phyloP scores from a whole-genome alignment of 2,888 invertebrate genomes.

The Campopleginae sp. region DNA sequence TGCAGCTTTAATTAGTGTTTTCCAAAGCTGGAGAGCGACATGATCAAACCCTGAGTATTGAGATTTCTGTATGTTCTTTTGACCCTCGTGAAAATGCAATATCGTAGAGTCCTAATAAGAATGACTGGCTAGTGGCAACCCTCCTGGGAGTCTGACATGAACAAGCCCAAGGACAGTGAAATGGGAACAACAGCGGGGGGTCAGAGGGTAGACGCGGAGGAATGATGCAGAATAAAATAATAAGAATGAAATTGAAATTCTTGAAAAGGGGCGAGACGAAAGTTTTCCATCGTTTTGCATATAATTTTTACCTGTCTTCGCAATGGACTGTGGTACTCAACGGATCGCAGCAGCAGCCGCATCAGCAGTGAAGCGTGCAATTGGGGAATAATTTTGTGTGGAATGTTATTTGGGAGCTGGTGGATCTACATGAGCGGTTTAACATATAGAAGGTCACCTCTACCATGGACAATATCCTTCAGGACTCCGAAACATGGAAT shows the following conservation, averaged over 20 bases:
- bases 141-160: background rate
- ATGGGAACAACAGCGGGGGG: background rate
- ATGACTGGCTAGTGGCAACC: background rate
- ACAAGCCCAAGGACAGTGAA: background rate
- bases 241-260: background rate
- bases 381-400: conserved; percentile 32
- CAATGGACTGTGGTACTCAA: conserved; percentile 23
- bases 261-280: conserved; percentile 2
- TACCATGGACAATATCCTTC: conserved; percentile 45
- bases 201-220: background rate
- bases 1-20: too few species aligned
- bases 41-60: too few species aligned
- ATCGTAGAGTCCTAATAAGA: background rate
- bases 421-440: conserved; percentile 37
- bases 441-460: conserved; percentile 48
- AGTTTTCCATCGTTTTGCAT: background rate
- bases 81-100: background rate
- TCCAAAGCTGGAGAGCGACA: too few species aligned
- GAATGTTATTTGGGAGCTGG: conserved; percentile 24
- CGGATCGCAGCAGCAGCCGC: background rate
- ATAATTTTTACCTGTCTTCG: background rate
- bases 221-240: background rate
- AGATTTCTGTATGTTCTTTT: background rate
- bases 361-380: conserved; percentile 28
- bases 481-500: conserved; percentile 37